These are phyloP conservation scores for Agriopis aurantiaria DNA, from an alignment of 2,888 invertebrate genomes.

Conservation along the genomic window DNA sequence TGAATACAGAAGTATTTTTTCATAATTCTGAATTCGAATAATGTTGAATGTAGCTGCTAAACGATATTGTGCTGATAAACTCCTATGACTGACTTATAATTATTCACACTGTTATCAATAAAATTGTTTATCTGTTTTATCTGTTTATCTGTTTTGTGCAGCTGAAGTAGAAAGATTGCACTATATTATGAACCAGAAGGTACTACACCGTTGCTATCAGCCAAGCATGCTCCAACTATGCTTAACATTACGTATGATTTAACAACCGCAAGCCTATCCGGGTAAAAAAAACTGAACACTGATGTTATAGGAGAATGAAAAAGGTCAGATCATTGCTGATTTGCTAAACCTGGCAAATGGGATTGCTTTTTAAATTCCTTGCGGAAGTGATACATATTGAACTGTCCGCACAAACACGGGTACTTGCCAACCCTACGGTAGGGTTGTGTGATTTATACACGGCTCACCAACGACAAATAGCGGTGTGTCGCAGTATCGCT, in stretches of 20 bases:
- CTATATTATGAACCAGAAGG: neutral
- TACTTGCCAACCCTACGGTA: constrained; percentile 58
- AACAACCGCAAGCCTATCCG: no score
- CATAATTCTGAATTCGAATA: no score
- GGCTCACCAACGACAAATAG: constrained; percentile 80
- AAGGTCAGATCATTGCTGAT: constrained; percentile 16
- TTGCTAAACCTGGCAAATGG: constrained; percentile 45
- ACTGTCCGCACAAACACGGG: constrained; percentile 52
- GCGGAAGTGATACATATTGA: constrained; percentile 55
- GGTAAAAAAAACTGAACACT: neutral
- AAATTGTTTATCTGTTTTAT: no score
- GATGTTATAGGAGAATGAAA: neutral
- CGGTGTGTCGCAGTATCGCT: constrained; percentile 81
- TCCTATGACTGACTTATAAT: no score
- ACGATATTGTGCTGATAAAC: no score
- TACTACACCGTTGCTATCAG: neutral
- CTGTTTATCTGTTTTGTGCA: no score
- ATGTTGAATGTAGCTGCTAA: no score
- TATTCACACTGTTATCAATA: no score
- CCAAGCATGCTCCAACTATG: no score
- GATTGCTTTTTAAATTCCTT: constrained; percentile 44
- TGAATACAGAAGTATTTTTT: no score
- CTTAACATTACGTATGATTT: no score
- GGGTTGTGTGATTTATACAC: constrained; percentile 80
- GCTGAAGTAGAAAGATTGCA: no score